These are phyloP conservation scores for Acleris laterana DNA, from an alignment of 2,888 invertebrate genomes.

Conservation along the genomic window DNA sequence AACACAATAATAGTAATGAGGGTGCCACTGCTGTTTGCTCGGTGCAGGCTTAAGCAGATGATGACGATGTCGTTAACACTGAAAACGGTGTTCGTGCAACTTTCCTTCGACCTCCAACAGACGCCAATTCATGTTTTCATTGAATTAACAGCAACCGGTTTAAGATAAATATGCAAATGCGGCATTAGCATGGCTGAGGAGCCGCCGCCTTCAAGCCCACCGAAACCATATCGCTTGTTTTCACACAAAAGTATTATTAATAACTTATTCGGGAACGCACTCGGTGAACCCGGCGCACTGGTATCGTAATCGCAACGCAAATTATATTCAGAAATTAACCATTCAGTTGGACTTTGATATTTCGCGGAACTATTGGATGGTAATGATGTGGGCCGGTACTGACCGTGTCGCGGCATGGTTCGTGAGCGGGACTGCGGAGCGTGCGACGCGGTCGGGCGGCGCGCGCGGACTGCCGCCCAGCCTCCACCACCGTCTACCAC, in stretches of 20 bases:
- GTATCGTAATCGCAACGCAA: background rate
- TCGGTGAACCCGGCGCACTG: background rate
- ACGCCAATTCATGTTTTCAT: background rate
- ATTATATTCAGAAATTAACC: background rate
- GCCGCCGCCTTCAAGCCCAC: background rate
- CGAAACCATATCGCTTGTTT: too few species aligned
- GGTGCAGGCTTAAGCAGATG: too few species aligned
- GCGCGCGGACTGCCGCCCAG: constrained; percentile 23
- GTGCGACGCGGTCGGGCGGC: constrained; percentile 20
- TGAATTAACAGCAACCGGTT: constrained; percentile 8
- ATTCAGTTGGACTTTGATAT: constrained; percentile 6
- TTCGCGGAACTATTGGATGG: background rate
- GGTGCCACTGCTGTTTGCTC: too few species aligned
- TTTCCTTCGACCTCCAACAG: too few species aligned
- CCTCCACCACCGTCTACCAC: too few species aligned
- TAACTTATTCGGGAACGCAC: too few species aligned
- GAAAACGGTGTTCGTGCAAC: too few species aligned
- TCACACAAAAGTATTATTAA: too few species aligned
- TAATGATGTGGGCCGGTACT: constrained; percentile 13
- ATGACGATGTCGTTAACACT: too few species aligned
- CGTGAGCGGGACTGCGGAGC: background rate
- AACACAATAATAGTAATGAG: too few species aligned
- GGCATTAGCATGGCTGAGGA: constrained; percentile 14
- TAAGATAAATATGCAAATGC: constrained; percentile 15
- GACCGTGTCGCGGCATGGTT: constrained; percentile 35